A percentile compares a stretch with the other conserved stretches of the same genome.
Evolutionary conservation across 2,113 vertebrate genomes (phyloP).

Genomic region (Gymnobelideus leadbeateri): DNA sequence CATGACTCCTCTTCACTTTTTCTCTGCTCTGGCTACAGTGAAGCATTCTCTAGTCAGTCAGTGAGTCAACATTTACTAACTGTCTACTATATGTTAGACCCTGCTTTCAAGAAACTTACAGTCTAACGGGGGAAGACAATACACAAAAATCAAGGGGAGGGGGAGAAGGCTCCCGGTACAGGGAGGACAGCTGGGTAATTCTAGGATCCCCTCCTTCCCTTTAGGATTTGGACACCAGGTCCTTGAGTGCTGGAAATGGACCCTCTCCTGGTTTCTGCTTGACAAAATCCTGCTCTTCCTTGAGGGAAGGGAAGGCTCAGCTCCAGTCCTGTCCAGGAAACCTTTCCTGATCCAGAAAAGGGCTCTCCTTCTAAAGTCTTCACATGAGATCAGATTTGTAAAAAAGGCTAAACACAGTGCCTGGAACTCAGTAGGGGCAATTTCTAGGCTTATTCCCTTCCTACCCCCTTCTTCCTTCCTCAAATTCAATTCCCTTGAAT

Average conservation of each 20-base stretch:
- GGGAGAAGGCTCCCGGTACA: not conserved
- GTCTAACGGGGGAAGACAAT: not conserved
- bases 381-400: not conserved
- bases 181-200: not conserved
- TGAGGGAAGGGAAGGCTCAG: not conserved
- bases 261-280: not conserved
- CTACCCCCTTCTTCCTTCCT: not conserved
- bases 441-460: not conserved
- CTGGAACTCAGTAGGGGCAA: not conserved
- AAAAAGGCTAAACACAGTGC: too few species aligned
- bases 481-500: not conserved
- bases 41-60: not conserved
- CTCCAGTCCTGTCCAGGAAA: not conserved
- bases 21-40: not conserved
- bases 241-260: not conserved
- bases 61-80: not conserved
- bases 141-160: not conserved
- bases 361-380: not conserved
- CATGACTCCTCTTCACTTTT: not conserved
- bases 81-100: not conserved
- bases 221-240: not conserved
- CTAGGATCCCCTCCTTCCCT: not conserved
- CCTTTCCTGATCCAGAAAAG: not conserved
- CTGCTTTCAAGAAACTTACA: not conserved
- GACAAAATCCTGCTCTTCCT: not conserved